These are phyloP conservation scores for Hafferia zeledoni DNA, from an alignment of 2,797 vertebrate genomes.

Conservation along the genomic window DNA sequence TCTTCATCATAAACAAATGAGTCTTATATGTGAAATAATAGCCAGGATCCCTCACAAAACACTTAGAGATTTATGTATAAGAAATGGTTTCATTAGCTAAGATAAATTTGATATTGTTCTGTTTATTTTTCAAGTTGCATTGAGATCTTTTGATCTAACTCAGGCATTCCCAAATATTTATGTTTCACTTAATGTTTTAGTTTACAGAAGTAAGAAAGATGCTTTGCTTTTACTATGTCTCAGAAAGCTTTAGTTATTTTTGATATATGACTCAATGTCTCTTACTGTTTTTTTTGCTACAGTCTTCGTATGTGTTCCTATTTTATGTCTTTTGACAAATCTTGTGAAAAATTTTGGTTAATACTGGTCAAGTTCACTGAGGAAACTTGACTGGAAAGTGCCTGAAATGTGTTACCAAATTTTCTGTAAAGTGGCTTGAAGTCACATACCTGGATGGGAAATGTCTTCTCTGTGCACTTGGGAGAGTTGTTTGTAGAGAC, in stretches of 20 bases:
- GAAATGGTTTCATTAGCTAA: neutral
- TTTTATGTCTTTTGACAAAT: neutral
- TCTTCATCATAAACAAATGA: neutral
- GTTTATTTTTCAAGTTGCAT: slow-evolving; percentile 7
- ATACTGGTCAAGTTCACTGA: neutral
- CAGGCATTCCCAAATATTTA: neutral
- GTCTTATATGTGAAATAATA: neutral
- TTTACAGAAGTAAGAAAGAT: neutral
- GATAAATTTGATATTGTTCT: slow-evolving; percentile 12
- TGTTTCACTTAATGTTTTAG: neutral
- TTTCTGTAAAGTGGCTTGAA: neutral
- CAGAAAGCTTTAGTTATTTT: neutral
- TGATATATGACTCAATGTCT: neutral
- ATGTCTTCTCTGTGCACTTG: neutral
- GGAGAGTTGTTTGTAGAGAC: neutral
- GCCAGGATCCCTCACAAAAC: neutral
- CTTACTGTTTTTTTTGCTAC: neutral
- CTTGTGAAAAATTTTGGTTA: neutral
- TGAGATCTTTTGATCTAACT: slow-evolving; percentile 4
- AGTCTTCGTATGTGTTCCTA: neutral
- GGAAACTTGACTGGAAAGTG: neutral
- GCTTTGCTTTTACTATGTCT: neutral
- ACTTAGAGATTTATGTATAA: neutral
- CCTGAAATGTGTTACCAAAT: neutral
- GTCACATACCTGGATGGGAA: neutral